Evolutionary conservation across 2,888 invertebrate species (phyloP).

Genomic region (Caenorhabditis wallacei): DNA sequence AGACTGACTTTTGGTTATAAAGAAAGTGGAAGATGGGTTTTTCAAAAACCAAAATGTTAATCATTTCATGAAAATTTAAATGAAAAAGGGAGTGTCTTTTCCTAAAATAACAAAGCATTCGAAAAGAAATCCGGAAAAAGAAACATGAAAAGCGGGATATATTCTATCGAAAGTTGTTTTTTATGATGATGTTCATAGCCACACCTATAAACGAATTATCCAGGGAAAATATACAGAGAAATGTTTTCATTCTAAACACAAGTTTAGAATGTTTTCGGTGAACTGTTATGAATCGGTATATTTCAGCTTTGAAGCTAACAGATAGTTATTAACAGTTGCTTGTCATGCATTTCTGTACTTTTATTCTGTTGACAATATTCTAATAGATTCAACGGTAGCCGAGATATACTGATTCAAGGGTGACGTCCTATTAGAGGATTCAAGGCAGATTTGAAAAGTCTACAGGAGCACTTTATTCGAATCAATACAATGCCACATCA

Average conservation of each 20-base stretch:
- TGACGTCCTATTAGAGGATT: too few species aligned
- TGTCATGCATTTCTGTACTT: too few species aligned
- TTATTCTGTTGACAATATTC: too few species aligned
- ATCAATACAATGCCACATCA: background rate
- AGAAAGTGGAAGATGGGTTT: background rate
- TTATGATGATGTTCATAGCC: constrained; percentile 15
- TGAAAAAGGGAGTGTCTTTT: constrained; percentile 1
- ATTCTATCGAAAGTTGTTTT: constrained; percentile 40
- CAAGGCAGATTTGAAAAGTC: too few species aligned
- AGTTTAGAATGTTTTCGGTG: too few species aligned
- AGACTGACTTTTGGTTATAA: background rate
- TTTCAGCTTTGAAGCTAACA: too few species aligned
- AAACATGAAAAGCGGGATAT: background rate
- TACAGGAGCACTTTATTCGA: background rate
- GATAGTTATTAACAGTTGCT: too few species aligned
- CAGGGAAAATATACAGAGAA: background rate
- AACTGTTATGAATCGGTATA: too few species aligned
- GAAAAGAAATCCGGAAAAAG: constrained; percentile 3
- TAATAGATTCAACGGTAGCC: too few species aligned
- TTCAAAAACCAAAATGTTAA: background rate
- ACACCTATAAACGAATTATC: constrained; percentile 41
- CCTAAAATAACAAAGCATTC: background rate
- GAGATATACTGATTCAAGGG: too few species aligned
- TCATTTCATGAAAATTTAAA: background rate
- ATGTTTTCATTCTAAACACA: too few species aligned